A percentile compares a stretch with the other conserved stretches of the same genome.
phyloP scores from a whole-genome alignment of 37 sponge, comb jelly and placozoan species.

The Hormiphora californensis region DNA sequence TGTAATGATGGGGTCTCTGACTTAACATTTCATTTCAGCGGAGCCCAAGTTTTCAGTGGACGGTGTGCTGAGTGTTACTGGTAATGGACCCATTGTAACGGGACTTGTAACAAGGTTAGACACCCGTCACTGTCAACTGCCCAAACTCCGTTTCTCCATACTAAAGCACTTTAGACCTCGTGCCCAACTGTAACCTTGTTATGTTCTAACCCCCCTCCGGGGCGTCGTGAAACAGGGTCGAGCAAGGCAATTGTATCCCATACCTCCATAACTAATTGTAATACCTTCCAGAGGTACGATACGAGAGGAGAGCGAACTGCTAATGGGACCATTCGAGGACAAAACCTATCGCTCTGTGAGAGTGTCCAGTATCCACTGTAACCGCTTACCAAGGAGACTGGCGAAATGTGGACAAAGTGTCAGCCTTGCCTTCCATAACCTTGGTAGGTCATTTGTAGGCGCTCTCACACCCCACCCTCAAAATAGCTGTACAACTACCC shows the following conservation, averaged over 20 bases:
- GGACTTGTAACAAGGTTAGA: slow-evolving; percentile 73
- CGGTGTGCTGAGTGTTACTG: slow-evolving; percentile 81
- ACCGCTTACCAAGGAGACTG: slow-evolving; percentile 74
- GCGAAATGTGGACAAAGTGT: slow-evolving; percentile 88
- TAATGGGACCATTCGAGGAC: slow-evolving; percentile 75
- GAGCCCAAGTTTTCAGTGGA: slow-evolving; percentile 61
- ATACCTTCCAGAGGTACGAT: slow-evolving; percentile 68
- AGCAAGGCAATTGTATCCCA: too few species aligned
- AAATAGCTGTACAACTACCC: too few species aligned
- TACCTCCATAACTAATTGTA: neutral
- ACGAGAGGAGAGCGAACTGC: slow-evolving; percentile 69
- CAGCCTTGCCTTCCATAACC: slow-evolving; percentile 68
- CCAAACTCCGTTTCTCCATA: too few species aligned
- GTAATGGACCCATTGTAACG: slow-evolving; percentile 73
- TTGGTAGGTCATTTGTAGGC: slow-evolving; percentile 26
- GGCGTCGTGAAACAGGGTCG: too few species aligned
- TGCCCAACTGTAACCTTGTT: too few species aligned
- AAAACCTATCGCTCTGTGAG: slow-evolving; percentile 60
- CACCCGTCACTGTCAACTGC: too few species aligned
- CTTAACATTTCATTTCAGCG: neutral
- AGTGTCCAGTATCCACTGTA: slow-evolving; percentile 73
- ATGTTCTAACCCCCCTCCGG: neutral
- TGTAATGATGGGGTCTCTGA: neutral
- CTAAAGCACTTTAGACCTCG: too few species aligned
- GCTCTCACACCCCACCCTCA: neutral